Conservation (phyloP, 2,113 vertebrate species). For the Antennarius striatus region DNA sequence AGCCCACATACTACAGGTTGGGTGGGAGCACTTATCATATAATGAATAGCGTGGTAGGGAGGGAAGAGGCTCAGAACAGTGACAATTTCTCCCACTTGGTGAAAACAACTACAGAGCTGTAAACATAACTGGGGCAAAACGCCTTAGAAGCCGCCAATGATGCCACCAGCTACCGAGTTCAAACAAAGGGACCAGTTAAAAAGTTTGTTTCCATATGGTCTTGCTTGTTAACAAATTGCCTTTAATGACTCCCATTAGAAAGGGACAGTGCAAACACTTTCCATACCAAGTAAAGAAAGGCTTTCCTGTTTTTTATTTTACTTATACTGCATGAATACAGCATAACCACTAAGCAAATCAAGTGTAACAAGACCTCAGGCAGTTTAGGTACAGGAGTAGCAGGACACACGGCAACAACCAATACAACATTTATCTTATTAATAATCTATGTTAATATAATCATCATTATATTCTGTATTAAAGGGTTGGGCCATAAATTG, state of each 20-base stretch:
- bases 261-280: neutral
- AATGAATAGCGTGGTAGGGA: constrained; percentile 1
- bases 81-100: neutral
- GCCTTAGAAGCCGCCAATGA: neutral
- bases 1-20: constrained; percentile 3
- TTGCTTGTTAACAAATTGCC: constrained; percentile 4
- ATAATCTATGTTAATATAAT: neutral
- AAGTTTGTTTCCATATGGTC: neutral
- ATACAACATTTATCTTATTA: too few relatives aligned
- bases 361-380: neutral
- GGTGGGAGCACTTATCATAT: constrained; percentile 15
- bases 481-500: neutral
- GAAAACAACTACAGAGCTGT: neutral
- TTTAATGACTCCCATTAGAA: neutral
- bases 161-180: neutral
- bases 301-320: neutral
- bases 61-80: neutral
- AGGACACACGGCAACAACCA: neutral
- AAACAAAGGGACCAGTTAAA: neutral
- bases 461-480: neutral
- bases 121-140: neutral
- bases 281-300: too few relatives aligned
- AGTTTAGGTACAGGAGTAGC: neutral
- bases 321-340: neutral
- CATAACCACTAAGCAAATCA: neutral